Base-by-base conservation (phyloP, 1,140 invertebrate genomes). In the Plectrocnemia conspersa region DNA sequence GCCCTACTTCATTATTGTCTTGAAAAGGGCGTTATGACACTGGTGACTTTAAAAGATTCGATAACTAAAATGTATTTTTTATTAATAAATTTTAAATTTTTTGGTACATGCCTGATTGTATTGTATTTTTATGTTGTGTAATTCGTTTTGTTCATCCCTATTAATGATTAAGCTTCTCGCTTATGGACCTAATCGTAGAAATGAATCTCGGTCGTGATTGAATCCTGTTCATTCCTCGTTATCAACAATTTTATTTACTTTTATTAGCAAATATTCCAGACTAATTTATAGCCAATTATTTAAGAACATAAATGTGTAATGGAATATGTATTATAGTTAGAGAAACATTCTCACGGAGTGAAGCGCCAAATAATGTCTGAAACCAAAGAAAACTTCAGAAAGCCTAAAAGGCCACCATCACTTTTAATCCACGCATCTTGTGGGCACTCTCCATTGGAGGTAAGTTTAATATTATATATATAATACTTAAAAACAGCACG, bases 261-360 rank as follows among this genome's bases (percentile, higher is more conserved):
- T 7, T 7, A 29, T 7, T 29, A n/a, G n/a, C n/a, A 29, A n/a
- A 29, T n/a, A n/a, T 29, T 7, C 7, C 7, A 29, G n/a, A 29
- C n/a, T 7, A 29, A 7, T 7, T 29, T 29, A 38, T 16, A 16
- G 18, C 35, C 35, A 7, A 38, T 13, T 7, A 13, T 38, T 38
- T 16, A 7, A 5, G 6, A 16, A 9, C 11, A 10, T 13, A 16
- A 7, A 38, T 38, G 6, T 16, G 18, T 13, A 38, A 38, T 38
- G 27, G 27, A 7, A n/a, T 29, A 46, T 46, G 18, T 4, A 27
- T 27, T 46, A 10, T 16, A 48, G 46, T 35, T 48, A 32, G 29
- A 48, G 11, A 16, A 23, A 18, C 46, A 48, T 19, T 48, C 46
- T 2, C 29, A 48, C 15, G 46, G 46, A 19, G 16, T 10, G 5